Conservation (phyloP, 2,797 vertebrate genomes). For the Sylvia borin region DNA sequence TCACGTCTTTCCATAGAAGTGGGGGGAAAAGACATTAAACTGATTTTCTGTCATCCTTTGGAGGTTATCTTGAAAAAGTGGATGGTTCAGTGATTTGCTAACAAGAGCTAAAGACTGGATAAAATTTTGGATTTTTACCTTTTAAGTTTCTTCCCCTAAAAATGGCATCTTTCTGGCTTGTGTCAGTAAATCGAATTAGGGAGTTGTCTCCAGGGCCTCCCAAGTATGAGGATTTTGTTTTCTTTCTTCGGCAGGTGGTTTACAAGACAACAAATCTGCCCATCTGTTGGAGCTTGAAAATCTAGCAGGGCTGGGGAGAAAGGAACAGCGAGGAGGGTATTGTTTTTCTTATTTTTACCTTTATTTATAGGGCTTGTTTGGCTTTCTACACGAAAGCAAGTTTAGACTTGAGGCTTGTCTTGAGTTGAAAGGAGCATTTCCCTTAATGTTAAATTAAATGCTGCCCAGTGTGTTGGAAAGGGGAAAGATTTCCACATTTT, state of each 20-base stretch:
- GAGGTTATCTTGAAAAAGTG: not conserved
- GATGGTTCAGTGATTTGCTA: not conserved
- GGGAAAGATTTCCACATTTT: not conserved
- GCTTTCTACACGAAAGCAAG: not conserved
- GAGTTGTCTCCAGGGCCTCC: not conserved
- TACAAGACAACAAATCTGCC: not conserved
- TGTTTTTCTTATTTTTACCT: not conserved
- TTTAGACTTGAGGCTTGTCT: not conserved
- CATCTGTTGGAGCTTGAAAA: not conserved
- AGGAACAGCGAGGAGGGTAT: not conserved
- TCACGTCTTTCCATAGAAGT: not conserved
- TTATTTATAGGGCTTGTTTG: not conserved
- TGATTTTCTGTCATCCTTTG: not conserved
- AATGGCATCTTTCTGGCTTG: not conserved
- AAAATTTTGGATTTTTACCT: not conserved
- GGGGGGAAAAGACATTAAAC: rapidly evolving
- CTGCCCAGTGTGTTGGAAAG: not conserved
- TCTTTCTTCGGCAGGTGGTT: not conserved
- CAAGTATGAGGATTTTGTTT: not conserved
- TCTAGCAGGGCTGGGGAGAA: not conserved
- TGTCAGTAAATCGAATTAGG: not conserved
- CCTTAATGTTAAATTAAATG: not conserved
- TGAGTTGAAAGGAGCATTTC: not conserved
- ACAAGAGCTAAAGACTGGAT: not conserved
- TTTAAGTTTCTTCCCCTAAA: not conserved